Conservation (phyloP, 2,113 vertebrate species). For the Myiopsitta monachus region DNA sequence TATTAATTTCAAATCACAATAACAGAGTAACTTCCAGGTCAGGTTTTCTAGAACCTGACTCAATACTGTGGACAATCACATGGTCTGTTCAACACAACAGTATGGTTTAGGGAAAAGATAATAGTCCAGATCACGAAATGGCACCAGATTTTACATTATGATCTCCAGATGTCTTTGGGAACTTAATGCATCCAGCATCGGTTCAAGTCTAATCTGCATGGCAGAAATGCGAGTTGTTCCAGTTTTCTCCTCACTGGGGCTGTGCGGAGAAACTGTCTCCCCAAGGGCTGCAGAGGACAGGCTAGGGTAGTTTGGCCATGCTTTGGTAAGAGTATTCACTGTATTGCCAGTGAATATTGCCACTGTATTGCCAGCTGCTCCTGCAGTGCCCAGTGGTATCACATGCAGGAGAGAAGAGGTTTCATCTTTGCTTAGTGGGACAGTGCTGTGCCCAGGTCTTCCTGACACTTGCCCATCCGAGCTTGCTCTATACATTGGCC, state of each 20-base stretch:
- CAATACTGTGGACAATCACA: background rate
- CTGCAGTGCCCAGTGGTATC: background rate
- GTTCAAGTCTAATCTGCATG: conserved; percentile 15
- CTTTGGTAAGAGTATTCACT: background rate
- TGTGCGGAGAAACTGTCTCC: background rate
- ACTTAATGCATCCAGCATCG: conserved; percentile 19
- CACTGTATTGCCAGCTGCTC: background rate
- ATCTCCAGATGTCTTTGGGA: conserved; percentile 36
- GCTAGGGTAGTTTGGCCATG: background rate
- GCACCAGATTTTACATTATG: conserved; percentile 5
- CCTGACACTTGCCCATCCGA: background rate
- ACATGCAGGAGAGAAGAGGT: background rate
- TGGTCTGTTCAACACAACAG: conserved; percentile 2
- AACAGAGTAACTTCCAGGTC: conserved; percentile 34
- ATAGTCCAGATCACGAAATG: conserved; percentile 8
- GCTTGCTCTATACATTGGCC: background rate
- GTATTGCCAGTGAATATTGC: background rate
- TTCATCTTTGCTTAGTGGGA: background rate
- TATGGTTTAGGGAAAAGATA: conserved; percentile 15
- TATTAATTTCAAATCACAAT: conserved; percentile 40
- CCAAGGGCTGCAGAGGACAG: background rate
- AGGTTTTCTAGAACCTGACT: background rate
- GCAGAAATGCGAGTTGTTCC: background rate
- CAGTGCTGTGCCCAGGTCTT: background rate
- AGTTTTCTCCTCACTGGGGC: background rate